Base-by-base conservation (phyloP, 2,797 vertebrate genomes). In the Malurus leucopterus region DNA sequence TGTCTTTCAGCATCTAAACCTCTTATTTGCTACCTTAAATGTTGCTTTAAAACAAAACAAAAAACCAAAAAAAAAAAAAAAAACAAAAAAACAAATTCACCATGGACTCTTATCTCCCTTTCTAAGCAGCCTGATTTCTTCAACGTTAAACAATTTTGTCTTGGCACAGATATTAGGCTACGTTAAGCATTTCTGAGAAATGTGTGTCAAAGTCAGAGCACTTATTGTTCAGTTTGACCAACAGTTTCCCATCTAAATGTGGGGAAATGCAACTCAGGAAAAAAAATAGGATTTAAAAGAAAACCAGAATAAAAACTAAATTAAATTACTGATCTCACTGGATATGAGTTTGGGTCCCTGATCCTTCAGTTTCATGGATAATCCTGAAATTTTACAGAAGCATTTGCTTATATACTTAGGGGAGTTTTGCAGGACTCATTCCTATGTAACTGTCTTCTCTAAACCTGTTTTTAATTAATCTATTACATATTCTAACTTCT, bases 401-500 rank as follows among this genome's bases (percentile, higher is more conserved):
- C 29, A 29, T 89, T 87, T 76, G 27, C 55, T 71, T 2, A 2
- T 54, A 30, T 43, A 26, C 44, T 86, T 70, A 19, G 1, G 54
- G 63, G 69, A 83, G 44, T 27, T 86, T 51, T 77, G 69, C 55
- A 55, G 69, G 59, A 72, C 51, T 77, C 14, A 19, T 47, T 77
- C 87, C 76, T 58, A 14, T 64, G 64, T 50, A 80, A 62, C 79
- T 23, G 8, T 32, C 72, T 86, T 54, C 85, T 46, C 65, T 85
- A 86, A 91, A 89, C 53, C 72, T 92, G 90, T 29, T 91, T 91
- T 89, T 90, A 93, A 93, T 94, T 93, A 91, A 89, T 74, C 84
- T 77, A 22, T 84, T 85, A 87, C 63, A 59, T 87, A 87, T 41
- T 87, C 89, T 83, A 71, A 84, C 59, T 71, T 83, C 79, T 89